Evolutionary conservation across 2,797 vertebrate genomes (phyloP).

Genomic region (Gymnopithys bicolor): DNA sequence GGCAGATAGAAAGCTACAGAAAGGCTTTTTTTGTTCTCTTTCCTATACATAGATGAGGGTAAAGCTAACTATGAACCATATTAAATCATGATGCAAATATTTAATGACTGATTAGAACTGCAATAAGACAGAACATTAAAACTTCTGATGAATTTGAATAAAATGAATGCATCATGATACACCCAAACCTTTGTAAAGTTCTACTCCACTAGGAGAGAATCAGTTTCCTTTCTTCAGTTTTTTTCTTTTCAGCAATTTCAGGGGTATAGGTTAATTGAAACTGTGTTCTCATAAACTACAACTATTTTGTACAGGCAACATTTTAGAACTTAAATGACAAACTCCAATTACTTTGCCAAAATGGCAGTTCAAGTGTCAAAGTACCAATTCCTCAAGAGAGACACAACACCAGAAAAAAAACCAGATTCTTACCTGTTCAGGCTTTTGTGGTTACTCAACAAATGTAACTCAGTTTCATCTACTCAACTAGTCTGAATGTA

Average conservation of each 20-base stretch:
- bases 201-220: background rate
- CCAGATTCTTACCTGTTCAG: background rate
- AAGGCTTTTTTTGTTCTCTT: background rate
- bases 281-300: background rate
- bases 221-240: background rate
- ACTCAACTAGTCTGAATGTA: background rate
- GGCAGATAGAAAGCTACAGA: background rate
- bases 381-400: background rate
- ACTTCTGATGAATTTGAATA: background rate
- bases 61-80: background rate
- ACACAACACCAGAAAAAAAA: rapidly evolving
- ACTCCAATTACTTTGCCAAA: background rate
- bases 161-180: background rate
- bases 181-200: background rate
- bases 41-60: background rate
- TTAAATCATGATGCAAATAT: background rate
- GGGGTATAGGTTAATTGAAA: background rate
- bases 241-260: background rate
- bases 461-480: background rate
- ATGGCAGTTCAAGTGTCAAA: background rate
- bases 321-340: background rate
- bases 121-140: background rate
- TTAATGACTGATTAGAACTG: background rate
- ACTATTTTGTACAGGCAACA: background rate
- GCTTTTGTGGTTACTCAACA: background rate